phyloP scores from a whole-genome alignment of 1,140 invertebrate species.

The Hirudo medicinalis region DNA sequence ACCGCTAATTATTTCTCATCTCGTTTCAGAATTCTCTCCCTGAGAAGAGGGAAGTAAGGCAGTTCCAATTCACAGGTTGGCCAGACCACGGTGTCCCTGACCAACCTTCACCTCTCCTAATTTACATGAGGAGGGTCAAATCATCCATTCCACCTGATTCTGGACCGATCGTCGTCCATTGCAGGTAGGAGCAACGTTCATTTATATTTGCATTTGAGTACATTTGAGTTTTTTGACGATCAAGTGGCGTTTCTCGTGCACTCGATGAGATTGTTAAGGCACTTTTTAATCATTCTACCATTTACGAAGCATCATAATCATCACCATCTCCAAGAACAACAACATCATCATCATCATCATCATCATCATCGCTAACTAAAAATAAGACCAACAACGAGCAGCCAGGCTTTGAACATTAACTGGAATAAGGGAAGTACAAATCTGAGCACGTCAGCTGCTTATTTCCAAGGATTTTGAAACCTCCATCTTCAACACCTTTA shows the following conservation, averaged over 20 bases:
- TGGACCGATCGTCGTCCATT: conserved; percentile 90
- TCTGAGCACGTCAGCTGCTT: too few relatives aligned
- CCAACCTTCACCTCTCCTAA: conserved; percentile 92
- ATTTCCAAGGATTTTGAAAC: neutral
- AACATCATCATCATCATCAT: too few relatives aligned
- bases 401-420: too few relatives aligned
- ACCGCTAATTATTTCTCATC: neutral
- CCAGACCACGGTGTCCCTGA: conserved; percentile 97
- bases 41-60: conserved; percentile 89
- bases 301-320: too few relatives aligned
- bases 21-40: conserved; percentile 25
- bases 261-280: neutral
- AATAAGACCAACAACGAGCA: too few relatives aligned
- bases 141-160: conserved; percentile 64
- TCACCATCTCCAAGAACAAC: too few relatives aligned
- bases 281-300: neutral
- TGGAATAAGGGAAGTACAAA: too few relatives aligned
- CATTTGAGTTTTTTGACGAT: neutral
- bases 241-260: too few relatives aligned
- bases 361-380: too few relatives aligned
- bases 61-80: conserved; percentile 97
- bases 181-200: conserved; percentile 55
- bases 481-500: neutral
- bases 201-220: neutral
- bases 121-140: conserved; percentile 84